These are phyloP conservation scores for Gryon sp. DNA, from an alignment of 1,140 invertebrate species.

Conservation along the genomic window DNA sequence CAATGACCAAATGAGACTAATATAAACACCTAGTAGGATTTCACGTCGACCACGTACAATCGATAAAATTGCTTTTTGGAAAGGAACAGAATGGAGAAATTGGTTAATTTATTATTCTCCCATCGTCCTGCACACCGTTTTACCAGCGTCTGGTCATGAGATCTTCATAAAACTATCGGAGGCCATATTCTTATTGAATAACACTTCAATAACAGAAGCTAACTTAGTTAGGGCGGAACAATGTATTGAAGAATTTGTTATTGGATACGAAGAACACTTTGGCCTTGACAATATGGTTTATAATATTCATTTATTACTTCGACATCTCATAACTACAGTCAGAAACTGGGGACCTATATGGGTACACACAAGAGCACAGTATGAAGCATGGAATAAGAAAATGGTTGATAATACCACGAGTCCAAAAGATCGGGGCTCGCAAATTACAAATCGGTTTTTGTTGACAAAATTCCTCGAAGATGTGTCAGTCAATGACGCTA, in stretches of 20 bases:
- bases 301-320: constrained; percentile 17
- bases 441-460: constrained; percentile 16
- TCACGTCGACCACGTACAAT: constrained; percentile 9
- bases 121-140: constrained; percentile 2
- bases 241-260: constrained; percentile 2
- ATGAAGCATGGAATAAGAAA: constrained; percentile 19
- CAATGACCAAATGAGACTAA: constrained; percentile 8
- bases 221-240: constrained; percentile 15
- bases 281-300: constrained; percentile 8
- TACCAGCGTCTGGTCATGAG: not conserved
- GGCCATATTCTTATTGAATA: constrained; percentile 22
- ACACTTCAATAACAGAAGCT: constrained; percentile 6
- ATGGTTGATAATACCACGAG: constrained; percentile 16
- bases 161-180: constrained; percentile 22
- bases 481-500: not conserved
- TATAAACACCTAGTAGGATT: constrained; percentile 8
- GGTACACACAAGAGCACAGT: constrained; percentile 8
- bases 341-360: constrained; percentile 31
- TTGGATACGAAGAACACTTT: constrained; percentile 10
- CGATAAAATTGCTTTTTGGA: constrained; percentile 8
- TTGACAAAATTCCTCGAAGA: constrained; percentile 19
- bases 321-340: constrained; percentile 7
- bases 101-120: constrained; percentile 18
- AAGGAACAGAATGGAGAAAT: constrained; percentile 31
- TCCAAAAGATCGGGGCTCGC: constrained; percentile 8